Base-by-base conservation (phyloP, 2,113 vertebrate genomes). In the Mobula birostris region DNA sequence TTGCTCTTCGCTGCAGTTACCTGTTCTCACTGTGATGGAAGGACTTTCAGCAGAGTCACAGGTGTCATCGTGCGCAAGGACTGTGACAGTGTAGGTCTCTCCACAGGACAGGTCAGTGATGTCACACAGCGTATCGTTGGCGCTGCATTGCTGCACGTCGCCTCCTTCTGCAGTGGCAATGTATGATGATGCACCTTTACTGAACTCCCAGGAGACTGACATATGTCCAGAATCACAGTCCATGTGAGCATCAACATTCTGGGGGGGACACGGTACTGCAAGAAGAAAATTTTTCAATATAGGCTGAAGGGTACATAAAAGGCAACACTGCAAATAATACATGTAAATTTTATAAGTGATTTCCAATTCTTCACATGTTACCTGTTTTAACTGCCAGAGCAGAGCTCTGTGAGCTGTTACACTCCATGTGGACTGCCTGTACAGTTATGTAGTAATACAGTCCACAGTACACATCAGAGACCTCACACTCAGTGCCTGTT, bases 191-290 rank as follows among this genome's bases (percentile, higher is more conserved):
- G 95, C 95, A 66, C 95, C 79, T 70, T 95, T 95, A 0, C 36
- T 95, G 14, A 95, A 96, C 70, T 95, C 79, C 97, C 97, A 97
- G 83, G 96, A 97, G 9, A 97, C 72, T 12, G 96, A 97, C 77
- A 97, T 95, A 77, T 95, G 95, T 3, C 96, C 96, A 5, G 95
- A 95, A 66, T 94, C 95, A 94, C 97, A 97, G 87, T 95, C 94
- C 0, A 97, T 94, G 70, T 95, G 0, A 15, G 48, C 94, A 76
- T 95, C 94, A 29, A 97, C 40, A 1, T 95, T 94, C 36, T 95
- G 93, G 94, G 96, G 95, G 24, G 95, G 95, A 95, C 97, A 97
- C 24, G 97, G 97, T 29, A 68, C 97, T 97, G 21, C 27, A 94
- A 56, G 79, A 85, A 83, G 19, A 94, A 66, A 87, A 93, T 93